Evolutionary conservation across 2,888 invertebrate genomes (phyloP).

Genomic region (Ichneumon xanthorius): DNA sequence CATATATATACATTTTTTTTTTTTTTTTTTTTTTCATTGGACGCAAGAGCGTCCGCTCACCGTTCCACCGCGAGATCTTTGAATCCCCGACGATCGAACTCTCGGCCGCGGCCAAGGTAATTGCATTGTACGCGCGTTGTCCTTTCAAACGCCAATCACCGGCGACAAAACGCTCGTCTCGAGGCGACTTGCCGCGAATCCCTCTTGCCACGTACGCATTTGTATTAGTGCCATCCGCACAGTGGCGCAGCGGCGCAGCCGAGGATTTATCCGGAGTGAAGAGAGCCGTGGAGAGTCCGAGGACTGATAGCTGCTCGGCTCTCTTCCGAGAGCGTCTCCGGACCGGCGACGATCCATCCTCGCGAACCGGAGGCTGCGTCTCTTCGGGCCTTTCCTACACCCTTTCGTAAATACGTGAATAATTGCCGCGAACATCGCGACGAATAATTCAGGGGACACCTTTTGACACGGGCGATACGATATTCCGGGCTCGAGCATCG

Average conservation of each 20-base stretch:
- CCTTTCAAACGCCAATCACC: slow-evolving; percentile 84
- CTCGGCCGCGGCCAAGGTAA: slow-evolving; percentile 81
- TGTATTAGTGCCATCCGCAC: slow-evolving; percentile 46
- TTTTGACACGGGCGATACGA: slow-evolving; percentile 5
- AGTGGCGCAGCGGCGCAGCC: slow-evolving; percentile 49
- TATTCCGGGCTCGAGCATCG: slow-evolving; percentile 13
- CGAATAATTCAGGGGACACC: neutral
- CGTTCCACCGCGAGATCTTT: slow-evolving; percentile 48
- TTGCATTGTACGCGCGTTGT: slow-evolving; percentile 84
- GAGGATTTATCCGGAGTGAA: slow-evolving; percentile 46
- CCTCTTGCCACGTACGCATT: slow-evolving; percentile 63
- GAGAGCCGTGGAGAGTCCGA: slow-evolving; percentile 41
- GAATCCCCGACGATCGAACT: slow-evolving; percentile 51
- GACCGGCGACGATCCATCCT: slow-evolving; percentile 40
- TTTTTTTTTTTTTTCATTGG: slow-evolving; percentile 27
- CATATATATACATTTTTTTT: slow-evolving; percentile 4
- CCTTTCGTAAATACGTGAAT: slow-evolving; percentile 49
- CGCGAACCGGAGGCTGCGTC: neutral
- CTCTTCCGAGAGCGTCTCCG: slow-evolving; percentile 13
- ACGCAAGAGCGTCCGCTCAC: slow-evolving; percentile 16
- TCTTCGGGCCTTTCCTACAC: slow-evolving; percentile 29
- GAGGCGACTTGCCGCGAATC: slow-evolving; percentile 76
- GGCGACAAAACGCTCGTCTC: slow-evolving; percentile 84
- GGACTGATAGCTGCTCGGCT: slow-evolving; percentile 46
- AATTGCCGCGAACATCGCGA: slow-evolving; percentile 27